Conservation (phyloP, 2,888 invertebrate species). For the Hecatera dysodea region DNA sequence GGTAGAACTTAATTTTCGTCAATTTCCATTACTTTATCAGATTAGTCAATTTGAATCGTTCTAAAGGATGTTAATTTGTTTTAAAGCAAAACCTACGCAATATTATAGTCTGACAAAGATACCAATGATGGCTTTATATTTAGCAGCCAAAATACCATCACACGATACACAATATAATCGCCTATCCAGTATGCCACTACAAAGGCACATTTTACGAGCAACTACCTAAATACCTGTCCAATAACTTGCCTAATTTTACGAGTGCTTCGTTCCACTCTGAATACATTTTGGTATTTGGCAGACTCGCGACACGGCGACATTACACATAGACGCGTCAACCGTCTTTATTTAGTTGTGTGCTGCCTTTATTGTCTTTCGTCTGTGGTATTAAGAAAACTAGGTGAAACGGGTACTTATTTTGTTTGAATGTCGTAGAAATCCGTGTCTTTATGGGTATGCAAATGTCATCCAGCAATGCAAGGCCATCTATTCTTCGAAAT, state of each 20-base stretch:
- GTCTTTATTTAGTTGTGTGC: constrained; percentile 22
- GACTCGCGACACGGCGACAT: constrained; percentile 12
- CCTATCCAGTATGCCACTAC: constrained; percentile 5
- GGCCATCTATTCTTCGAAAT: too few species aligned
- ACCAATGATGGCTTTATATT: too few species aligned
- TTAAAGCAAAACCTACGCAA: too few species aligned
- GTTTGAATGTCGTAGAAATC: background rate
- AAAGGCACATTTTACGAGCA: constrained; percentile 23
- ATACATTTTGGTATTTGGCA: constrained; percentile 50
- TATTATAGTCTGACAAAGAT: too few species aligned
- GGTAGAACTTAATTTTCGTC: too few species aligned
- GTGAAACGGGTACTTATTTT: background rate
- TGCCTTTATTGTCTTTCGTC: background rate
- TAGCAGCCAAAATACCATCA: background rate
- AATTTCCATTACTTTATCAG: too few species aligned
- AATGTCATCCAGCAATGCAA: background rate
- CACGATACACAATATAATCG: background rate
- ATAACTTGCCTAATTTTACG: constrained; percentile 48
- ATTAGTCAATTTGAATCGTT: too few species aligned
- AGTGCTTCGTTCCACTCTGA: constrained; percentile 33
- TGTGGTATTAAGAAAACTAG: background rate
- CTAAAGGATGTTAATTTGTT: too few species aligned
- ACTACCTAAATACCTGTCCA: constrained; percentile 27
- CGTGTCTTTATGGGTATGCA: background rate
- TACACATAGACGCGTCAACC: constrained; percentile 14